A percentile compares a stretch with the other conserved stretches of the same genome.
These are phyloP conservation scores for Berghia stephanieae DNA, from an alignment of 1,140 invertebrate genomes.

Conservation along the genomic window DNA sequence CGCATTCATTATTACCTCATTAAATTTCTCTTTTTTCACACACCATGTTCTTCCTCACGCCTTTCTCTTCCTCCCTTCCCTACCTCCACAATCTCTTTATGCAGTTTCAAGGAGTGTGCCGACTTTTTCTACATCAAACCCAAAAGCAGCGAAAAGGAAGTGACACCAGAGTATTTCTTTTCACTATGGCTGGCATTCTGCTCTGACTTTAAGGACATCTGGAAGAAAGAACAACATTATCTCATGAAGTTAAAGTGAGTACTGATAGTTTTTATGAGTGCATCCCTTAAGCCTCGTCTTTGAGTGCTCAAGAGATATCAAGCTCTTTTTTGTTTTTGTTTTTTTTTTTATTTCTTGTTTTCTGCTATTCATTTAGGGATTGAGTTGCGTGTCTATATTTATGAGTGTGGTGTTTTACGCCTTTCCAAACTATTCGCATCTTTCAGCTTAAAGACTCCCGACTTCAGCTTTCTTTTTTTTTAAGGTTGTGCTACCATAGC, in stretches of 20 bases:
- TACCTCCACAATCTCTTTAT: no score
- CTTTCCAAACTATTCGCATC: no score
- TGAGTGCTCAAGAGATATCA: no score
- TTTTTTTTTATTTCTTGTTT: no score
- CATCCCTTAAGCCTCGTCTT: neutral
- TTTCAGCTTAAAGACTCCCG: no score
- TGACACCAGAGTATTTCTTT: constrained; percentile 89
- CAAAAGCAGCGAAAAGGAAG: constrained; percentile 78
- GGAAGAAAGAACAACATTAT: constrained; percentile 90
- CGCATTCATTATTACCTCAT: neutral
- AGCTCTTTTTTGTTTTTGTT: no score
- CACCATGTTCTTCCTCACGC: neutral
- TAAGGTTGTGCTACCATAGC: no score
- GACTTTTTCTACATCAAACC: constrained; percentile 89
- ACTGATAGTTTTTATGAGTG: no score
- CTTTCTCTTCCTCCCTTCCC: constrained; percentile 44
- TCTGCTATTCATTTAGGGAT: no score
- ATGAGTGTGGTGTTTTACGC: no score
- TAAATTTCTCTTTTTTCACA: constrained; percentile 1
- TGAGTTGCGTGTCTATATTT: no score
- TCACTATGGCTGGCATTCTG: constrained; percentile 88
- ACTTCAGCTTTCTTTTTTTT: no score
- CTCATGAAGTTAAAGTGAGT: constrained; percentile 82
- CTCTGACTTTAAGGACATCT: constrained; percentile 93
- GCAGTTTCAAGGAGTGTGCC: constrained; percentile 83